Base-by-base conservation (phyloP, 2,797 vertebrate genomes). In the Erpetoichthys calabaricus region DNA sequence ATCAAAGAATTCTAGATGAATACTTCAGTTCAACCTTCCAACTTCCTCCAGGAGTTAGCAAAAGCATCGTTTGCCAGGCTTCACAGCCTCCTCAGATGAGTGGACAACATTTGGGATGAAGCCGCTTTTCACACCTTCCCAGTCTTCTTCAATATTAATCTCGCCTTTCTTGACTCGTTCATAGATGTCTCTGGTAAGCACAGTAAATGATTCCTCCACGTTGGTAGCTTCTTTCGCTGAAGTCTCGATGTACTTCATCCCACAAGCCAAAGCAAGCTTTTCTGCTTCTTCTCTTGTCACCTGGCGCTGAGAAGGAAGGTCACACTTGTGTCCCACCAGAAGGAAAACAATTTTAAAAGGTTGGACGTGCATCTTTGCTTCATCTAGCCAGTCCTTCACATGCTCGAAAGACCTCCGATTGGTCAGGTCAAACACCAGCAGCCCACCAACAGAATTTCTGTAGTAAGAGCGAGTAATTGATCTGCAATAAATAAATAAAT, bases 391-490 rank as follows among this genome's bases (percentile, higher is more conserved):
- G 60, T 85, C 79, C 57, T 75, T 80, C 62, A 87, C 78, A 0
- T 87, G 83, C 59, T 86, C 82, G 57, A 86, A 87, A 53, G 85
- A 87, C 46, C 76, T 70, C 7, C 85, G 78, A 47, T 86, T 86
- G 50, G 84, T 87, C 72, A 87, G 73, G 67, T 87, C 85, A 55
- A 86, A 87, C 9, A 87, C 83, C 42, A 87, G 71, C 42, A 87
- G 76, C 59, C 83, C 85, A 59, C 85, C 85, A 59, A 86, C 85
- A 5, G 85, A 85, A 72, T 85, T 86, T 57, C 83, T 80, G 51
- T 86, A 87, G 6, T 87, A 87, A 56, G 85, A 82, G 49, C 83
- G 82, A 42, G 85, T 87, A 73, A 87, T 87, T 51, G 85, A 86
- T 58, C 85, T 87, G 63, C 41, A 54, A 57, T 7, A 5, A 7